Evolutionary conservation across 2,113 vertebrate genomes (phyloP).

Genomic region (Capricornis sumatraensis): DNA sequence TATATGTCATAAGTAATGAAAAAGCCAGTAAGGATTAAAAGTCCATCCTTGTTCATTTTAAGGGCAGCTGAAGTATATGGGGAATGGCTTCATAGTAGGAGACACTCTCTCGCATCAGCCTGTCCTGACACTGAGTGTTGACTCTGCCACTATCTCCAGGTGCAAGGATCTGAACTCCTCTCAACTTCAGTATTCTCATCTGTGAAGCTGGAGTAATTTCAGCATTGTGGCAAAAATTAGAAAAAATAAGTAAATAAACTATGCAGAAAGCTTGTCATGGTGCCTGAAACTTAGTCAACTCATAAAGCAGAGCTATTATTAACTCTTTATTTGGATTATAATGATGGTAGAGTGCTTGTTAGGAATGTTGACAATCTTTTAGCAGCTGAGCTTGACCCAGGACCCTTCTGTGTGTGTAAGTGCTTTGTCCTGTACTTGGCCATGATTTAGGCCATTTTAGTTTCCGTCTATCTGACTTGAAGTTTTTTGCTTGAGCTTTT

Average conservation of each 20-base stretch:
- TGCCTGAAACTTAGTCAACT: neutral
- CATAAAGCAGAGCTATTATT: neutral
- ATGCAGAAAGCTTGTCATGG: neutral
- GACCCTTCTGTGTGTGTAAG: neutral
- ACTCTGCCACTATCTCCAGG: neutral
- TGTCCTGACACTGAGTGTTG: no score
- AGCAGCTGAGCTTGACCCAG: neutral
- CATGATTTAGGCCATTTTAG: neutral
- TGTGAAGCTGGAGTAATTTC: neutral
- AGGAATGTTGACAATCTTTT: neutral
- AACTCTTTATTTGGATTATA: neutral
- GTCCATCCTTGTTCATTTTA: neutral
- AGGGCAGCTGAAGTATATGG: neutral
- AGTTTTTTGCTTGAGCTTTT: neutral
- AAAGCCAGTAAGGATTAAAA: neutral
- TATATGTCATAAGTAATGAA: neutral
- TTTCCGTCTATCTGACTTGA: neutral
- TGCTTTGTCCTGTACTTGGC: neutral
- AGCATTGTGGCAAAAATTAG: neutral
- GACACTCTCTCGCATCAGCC: neutral
- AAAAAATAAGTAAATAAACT: neutral
- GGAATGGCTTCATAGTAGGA: neutral
- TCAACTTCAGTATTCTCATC: neutral
- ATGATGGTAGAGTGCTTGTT: neutral
- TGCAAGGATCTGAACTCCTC: neutral